Conservation (phyloP, 2,797 vertebrate genomes). For the Aulostomus chinensis region DNA sequence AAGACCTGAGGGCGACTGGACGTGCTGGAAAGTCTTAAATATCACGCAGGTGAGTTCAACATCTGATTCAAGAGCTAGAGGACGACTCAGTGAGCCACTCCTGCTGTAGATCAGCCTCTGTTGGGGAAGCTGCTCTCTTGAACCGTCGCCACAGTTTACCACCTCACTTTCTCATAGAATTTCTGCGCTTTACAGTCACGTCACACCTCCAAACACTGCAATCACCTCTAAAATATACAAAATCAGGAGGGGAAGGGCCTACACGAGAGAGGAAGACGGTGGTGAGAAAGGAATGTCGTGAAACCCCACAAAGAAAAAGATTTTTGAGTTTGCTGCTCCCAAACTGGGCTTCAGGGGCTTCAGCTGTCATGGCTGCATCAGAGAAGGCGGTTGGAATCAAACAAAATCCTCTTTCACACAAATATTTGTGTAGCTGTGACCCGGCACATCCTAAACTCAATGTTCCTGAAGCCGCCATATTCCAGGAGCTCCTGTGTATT, state of each 20-base stretch:
- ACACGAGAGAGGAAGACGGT: slow-evolving; percentile 5
- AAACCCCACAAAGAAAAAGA: too few species aligned
- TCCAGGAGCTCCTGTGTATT: too few species aligned
- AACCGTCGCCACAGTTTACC: slow-evolving; percentile 1
- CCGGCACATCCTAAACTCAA: too few species aligned
- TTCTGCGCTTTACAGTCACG: slow-evolving; percentile 19
- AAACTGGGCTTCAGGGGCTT: too few species aligned
- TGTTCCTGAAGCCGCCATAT: too few species aligned
- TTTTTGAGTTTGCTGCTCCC: too few species aligned
- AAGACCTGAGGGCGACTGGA: not conserved
- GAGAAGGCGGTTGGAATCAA: too few species aligned
- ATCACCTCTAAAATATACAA: too few species aligned
- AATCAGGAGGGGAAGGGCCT: not conserved
- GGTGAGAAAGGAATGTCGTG: too few species aligned
- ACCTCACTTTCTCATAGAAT: slow-evolving; percentile 40
- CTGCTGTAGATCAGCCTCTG: slow-evolving; percentile 29
- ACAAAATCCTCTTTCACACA: too few species aligned
- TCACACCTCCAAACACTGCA: slow-evolving; percentile 22
- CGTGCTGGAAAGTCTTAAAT: slow-evolving; percentile 2
- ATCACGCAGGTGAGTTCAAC: not conserved
- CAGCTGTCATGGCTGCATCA: too few species aligned
- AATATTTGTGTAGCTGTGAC: too few species aligned
- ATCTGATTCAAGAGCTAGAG: slow-evolving; percentile 21
- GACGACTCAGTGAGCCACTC: slow-evolving; percentile 15
- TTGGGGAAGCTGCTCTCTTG: not conserved